Percentiles rank a stretch among this genome's conserved stretches.
Conservation (phyloP, 2,113 vertebrate species). For the Leucosticte australis region DNA sequence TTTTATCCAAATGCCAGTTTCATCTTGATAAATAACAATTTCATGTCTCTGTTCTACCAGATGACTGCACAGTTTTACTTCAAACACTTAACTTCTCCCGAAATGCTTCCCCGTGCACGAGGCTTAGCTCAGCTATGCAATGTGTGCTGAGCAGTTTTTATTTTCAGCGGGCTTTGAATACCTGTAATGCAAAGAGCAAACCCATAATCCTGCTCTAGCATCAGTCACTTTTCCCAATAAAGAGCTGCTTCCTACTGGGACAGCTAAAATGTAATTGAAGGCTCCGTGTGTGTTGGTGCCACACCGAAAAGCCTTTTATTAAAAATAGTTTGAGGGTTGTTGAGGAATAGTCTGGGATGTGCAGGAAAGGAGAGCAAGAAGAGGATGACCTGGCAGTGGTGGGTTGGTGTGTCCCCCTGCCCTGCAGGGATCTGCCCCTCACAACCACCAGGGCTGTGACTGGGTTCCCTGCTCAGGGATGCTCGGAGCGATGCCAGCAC, state of each 20-base stretch:
- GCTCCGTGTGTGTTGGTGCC: not conserved
- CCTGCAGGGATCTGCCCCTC: not conserved
- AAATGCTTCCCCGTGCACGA: not conserved
- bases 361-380: not conserved
- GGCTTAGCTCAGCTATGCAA: not conserved
- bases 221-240: conserved; percentile 9
- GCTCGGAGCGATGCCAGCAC: fast-evolving
- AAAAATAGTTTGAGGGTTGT: not conserved
- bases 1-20: conserved; percentile 44
- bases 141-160: not conserved
- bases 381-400: fast-evolving
- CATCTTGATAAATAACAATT: conserved; percentile 49
- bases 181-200: not conserved
- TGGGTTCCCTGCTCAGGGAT: fast-evolving
- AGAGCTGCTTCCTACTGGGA: conserved; percentile 10
- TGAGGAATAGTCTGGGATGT: not conserved
- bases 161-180: not conserved
- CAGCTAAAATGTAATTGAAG: conserved; percentile 22
- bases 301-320: not conserved
- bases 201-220: not conserved
- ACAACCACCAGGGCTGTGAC: fast-evolving
- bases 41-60: conserved; percentile 6
- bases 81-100: not conserved
- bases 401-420: not conserved
- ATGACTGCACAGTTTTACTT: not conserved